phyloP scores from a whole-genome alignment of 2,113 vertebrate species.

The Pantherophis guttatus region DNA sequence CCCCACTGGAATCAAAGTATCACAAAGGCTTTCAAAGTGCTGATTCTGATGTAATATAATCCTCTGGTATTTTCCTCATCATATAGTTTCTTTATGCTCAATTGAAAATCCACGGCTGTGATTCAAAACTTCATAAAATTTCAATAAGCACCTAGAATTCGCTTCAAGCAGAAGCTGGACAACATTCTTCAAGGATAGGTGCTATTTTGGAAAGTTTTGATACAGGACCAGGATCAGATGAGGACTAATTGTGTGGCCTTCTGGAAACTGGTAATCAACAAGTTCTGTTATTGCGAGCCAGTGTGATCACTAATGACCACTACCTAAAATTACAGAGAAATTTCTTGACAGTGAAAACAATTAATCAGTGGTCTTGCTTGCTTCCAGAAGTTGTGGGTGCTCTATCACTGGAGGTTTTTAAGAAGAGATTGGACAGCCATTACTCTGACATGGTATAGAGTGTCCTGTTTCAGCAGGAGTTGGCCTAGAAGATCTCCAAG shows the following conservation, averaged over 20 bases:
- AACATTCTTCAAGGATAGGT: not conserved
- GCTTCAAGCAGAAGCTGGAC: not conserved
- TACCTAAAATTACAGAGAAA: not conserved
- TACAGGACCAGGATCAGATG: not conserved
- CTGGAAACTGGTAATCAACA: not conserved
- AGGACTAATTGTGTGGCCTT: not conserved
- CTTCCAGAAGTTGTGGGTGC: not conserved
- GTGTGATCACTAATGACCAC: not conserved
- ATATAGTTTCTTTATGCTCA: conserved; percentile 2
- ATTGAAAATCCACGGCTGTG: conserved; percentile 5
- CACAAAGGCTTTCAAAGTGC: conserved; percentile 4
- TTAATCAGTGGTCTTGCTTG: not conserved
- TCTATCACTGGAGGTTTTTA: not conserved
- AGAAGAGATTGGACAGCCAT: not conserved
- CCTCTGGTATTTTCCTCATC: not conserved
- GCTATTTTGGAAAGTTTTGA: not conserved
- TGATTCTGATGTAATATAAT: conserved; percentile 25
- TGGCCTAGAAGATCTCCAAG: not conserved
- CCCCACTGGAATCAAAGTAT: conserved; percentile 12
- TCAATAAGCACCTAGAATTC: not conserved
- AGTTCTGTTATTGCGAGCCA: not conserved
- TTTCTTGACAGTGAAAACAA: not conserved
- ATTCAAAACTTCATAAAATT: conserved; percentile 4
- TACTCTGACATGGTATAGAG: not conserved
- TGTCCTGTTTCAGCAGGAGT: not conserved